Evolutionary conservation across 2,113 vertebrate genomes (phyloP).

Genomic region (Cyphomyrus plagiostoma): DNA sequence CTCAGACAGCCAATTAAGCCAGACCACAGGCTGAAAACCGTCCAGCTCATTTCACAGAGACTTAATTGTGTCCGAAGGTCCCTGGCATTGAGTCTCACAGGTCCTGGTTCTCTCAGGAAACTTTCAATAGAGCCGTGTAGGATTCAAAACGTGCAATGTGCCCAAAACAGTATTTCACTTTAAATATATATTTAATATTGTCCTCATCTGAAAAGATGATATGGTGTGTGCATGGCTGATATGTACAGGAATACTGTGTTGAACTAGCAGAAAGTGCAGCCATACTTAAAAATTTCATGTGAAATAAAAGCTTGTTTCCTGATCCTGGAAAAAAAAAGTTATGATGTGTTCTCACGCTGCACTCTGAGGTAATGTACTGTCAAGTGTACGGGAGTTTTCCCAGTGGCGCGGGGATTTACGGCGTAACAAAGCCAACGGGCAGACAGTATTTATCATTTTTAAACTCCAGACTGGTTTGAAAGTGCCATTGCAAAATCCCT

Average conservation of each 20-base stretch:
- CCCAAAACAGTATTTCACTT: neutral
- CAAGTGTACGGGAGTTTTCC: neutral
- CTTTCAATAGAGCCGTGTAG: neutral
- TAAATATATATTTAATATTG: neutral
- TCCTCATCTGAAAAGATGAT: neutral
- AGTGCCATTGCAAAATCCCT: neutral
- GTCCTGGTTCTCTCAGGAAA: neutral
- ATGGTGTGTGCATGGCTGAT: neutral
- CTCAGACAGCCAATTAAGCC: slow-evolving; percentile 35
- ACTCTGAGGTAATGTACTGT: neutral
- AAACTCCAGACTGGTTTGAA: neutral
- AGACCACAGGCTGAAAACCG: slow-evolving; percentile 30
- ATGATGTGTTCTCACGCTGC: neutral
- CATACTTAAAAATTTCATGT: neutral
- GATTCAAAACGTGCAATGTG: neutral
- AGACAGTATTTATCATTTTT: neutral
- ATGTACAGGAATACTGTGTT: neutral
- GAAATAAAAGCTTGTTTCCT: neutral
- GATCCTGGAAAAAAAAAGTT: neutral
- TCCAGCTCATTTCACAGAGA: slow-evolving; percentile 31
- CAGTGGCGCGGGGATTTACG: neutral
- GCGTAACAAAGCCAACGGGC: neutral
- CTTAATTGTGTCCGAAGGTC: slow-evolving; percentile 26
- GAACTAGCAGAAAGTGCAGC: neutral
- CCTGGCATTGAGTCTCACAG: slow-evolving; percentile 18